Percentiles rank a stretch among this genome's conserved stretches.
Evolutionary conservation across 23 tunicate genomes (phyloP).

Genomic region (Oikopleura albicans): DNA sequence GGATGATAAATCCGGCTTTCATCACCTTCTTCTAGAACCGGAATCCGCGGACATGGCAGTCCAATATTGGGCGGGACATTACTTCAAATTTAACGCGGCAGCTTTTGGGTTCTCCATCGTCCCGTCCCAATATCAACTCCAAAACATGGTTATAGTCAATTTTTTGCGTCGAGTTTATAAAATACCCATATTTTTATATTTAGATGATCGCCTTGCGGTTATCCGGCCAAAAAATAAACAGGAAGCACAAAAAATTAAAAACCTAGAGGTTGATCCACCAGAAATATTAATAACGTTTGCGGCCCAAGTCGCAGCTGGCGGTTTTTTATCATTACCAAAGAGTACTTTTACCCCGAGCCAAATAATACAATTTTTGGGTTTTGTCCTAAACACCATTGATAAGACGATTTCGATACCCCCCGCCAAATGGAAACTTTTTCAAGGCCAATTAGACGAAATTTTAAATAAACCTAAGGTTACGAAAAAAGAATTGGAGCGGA

Average conservation of each 20-base stretch:
- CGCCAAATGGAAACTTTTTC: background rate
- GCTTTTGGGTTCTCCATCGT: background rate
- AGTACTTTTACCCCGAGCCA: background rate
- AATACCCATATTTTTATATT: background rate
- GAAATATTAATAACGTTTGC: background rate
- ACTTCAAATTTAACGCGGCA: background rate
- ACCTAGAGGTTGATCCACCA: background rate
- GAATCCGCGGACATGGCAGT: background rate
- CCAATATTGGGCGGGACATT: background rate
- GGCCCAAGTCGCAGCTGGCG: background rate
- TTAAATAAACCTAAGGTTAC: background rate
- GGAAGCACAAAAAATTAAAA: background rate
- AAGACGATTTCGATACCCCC: background rate
- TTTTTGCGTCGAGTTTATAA: background rate
- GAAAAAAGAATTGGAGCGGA: background rate
- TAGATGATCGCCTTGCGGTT: no score
- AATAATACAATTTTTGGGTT: background rate
- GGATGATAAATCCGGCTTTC: no score
- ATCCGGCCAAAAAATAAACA: background rate
- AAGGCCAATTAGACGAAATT: background rate
- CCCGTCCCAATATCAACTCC: no score
- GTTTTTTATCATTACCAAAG: background rate
- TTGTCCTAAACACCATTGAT: background rate
- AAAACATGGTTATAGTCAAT: background rate
- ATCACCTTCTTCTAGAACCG: background rate